Conservation (phyloP, 1,140 invertebrate genomes). For the Monochamus saltuarius region DNA sequence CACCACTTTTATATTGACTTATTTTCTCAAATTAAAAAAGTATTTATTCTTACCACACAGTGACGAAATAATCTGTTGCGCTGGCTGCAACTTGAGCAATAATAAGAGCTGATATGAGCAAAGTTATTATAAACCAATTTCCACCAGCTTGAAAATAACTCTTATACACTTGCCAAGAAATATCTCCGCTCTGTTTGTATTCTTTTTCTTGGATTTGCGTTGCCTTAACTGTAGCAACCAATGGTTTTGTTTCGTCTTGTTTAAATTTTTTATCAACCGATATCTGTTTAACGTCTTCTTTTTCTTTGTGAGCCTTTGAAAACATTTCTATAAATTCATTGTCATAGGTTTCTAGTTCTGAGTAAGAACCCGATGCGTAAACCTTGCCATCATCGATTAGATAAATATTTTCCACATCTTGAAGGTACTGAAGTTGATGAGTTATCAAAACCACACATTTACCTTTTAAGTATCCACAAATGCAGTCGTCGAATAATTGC, state of each 20-base stretch:
- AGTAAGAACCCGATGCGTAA: constrained; percentile 62
- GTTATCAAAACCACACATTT: constrained; percentile 80
- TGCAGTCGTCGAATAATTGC: constrained; percentile 69
- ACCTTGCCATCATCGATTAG: constrained; percentile 63
- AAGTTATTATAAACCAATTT: constrained; percentile 46
- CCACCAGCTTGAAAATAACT: constrained; percentile 64
- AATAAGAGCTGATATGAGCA: constrained; percentile 18
- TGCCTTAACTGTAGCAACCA: background rate
- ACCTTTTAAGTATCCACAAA: constrained; percentile 64
- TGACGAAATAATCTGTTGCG: constrained; percentile 53
- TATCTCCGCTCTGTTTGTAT: constrained; percentile 54
- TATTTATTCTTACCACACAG: constrained; percentile 60
- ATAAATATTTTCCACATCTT: constrained; percentile 70
- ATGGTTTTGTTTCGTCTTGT: background rate
- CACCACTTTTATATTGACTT: background rate
- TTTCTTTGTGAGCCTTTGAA: constrained; percentile 15
- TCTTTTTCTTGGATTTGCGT: constrained; percentile 26
- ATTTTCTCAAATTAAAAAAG: background rate
- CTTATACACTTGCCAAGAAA: constrained; percentile 60
- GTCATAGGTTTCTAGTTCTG: constrained; percentile 61
- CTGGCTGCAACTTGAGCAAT: constrained; percentile 15
- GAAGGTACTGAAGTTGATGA: constrained; percentile 85
- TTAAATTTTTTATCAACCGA: constrained; percentile 17
- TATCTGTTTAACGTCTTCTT: constrained; percentile 9
- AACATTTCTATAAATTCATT: constrained; percentile 65